These are phyloP conservation scores for Micromesistius poutassou DNA, from an alignment of 2,797 vertebrate species.

Conservation along the genomic window DNA sequence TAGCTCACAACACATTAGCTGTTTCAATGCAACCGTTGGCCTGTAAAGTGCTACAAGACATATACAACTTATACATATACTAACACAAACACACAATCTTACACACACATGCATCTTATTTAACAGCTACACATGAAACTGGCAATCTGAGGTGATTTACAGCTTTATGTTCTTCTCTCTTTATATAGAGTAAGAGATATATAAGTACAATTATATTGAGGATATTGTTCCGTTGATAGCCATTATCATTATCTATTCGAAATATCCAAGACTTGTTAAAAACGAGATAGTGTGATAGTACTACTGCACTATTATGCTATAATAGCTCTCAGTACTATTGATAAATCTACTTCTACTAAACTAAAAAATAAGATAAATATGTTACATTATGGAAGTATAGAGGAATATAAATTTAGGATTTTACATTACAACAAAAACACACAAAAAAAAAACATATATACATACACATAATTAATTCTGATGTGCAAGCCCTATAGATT, in stretches of 20 bases:
- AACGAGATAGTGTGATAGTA: background rate
- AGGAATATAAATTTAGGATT: too few species aligned
- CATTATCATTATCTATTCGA: background rate
- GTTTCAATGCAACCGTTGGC: background rate
- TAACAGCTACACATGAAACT: background rate
- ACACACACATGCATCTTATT: background rate
- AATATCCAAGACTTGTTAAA: background rate
- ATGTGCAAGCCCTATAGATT: too few species aligned
- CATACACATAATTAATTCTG: too few species aligned
- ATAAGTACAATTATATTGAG: background rate
- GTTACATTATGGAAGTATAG: background rate
- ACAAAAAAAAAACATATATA: too few species aligned
- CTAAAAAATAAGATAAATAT: background rate
- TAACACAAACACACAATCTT: background rate
- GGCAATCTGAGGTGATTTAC: background rate
- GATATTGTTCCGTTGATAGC: background rate
- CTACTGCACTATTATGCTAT: background rate
- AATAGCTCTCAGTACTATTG: background rate
- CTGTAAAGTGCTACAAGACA: background rate
- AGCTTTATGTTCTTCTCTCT: background rate
- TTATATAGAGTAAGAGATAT: background rate
- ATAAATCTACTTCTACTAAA: background rate
- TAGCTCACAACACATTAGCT: background rate
- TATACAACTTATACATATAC: too few species aligned
- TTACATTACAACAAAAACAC: too few species aligned